Conservation (phyloP, 2,888 invertebrate species). For the Phragmatobia fuliginosa region DNA sequence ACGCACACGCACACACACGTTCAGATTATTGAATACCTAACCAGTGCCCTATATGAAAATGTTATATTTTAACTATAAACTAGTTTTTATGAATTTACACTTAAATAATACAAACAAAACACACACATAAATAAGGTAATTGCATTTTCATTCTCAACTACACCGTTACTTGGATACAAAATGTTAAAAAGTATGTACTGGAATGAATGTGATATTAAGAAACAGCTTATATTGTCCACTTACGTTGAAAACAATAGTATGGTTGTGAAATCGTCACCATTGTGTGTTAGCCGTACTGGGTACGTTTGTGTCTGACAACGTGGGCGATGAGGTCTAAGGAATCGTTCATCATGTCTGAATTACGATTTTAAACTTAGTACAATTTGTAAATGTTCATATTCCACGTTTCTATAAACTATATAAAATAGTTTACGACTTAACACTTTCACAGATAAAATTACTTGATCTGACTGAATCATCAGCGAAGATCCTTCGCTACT, state of each 20-base stretch:
- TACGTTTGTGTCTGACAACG: constrained; percentile 37
- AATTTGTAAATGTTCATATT: not conserved
- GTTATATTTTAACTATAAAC: not conserved
- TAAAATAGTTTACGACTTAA: not conserved
- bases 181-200: not conserved
- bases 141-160: not conserved
- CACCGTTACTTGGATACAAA: not conserved
- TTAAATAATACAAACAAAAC: not conserved
- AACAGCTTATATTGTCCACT: not conserved
- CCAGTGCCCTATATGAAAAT: not conserved
- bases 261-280: constrained; percentile 61
- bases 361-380: not conserved
- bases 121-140: not conserved
- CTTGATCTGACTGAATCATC: not conserved
- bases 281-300: constrained; percentile 38
- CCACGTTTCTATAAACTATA: not conserved
- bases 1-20: too few species aligned
- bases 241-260: constrained; percentile 34
- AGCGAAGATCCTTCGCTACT: not conserved
- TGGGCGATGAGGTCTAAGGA: constrained; percentile 31
- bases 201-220: not conserved
- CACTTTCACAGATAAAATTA: too few species aligned
- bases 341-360: not conserved
- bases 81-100: not conserved
- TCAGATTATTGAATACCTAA: not conserved